phyloP scores from a whole-genome alignment of 2,113 vertebrate species.

The Morone saxatilis region DNA sequence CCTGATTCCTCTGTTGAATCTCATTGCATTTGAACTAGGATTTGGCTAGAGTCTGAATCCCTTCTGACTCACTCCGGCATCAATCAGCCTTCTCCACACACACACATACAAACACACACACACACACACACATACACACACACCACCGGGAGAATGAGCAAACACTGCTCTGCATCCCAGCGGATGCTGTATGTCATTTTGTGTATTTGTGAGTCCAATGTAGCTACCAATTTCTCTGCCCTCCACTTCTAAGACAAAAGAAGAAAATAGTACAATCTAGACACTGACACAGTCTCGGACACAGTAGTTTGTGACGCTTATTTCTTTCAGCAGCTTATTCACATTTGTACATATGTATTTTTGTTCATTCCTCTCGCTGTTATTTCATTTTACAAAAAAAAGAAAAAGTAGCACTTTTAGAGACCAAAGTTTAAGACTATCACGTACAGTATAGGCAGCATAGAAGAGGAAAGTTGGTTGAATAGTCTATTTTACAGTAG shows the following conservation, averaged over 20 bases:
- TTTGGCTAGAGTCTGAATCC: constrained; percentile 54
- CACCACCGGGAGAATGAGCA: constrained; percentile 40
- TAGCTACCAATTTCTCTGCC: constrained; percentile 45
- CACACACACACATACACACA: constrained; percentile 4
- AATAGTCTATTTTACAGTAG: constrained; percentile 79
- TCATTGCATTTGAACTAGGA: constrained; percentile 62
- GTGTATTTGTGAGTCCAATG: constrained; percentile 55
- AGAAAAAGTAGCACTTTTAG: constrained; percentile 78
- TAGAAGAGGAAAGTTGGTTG: constrained; percentile 77
- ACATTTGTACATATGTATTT: constrained; percentile 78
- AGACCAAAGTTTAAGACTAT: constrained; percentile 79
- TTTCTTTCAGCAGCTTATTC: constrained; percentile 79
- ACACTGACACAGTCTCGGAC: constrained; percentile 70
- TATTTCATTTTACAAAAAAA: constrained; percentile 66
- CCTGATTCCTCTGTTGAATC: constrained; percentile 52
- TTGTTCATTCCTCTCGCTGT: constrained; percentile 75
- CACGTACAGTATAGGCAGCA: constrained; percentile 82
- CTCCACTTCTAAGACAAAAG: constrained; percentile 44
- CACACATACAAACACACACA: constrained; percentile 13
- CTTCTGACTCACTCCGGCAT: constrained; percentile 40
- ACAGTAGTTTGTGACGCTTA: constrained; percentile 64
- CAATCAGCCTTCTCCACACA: constrained; percentile 48
- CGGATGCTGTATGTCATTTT: constrained; percentile 45
- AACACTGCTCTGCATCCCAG: constrained; percentile 33
- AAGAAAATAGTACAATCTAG: constrained; percentile 63